Base-by-base conservation (phyloP, 2,797 vertebrate species). In the Smutsia gigantea region DNA sequence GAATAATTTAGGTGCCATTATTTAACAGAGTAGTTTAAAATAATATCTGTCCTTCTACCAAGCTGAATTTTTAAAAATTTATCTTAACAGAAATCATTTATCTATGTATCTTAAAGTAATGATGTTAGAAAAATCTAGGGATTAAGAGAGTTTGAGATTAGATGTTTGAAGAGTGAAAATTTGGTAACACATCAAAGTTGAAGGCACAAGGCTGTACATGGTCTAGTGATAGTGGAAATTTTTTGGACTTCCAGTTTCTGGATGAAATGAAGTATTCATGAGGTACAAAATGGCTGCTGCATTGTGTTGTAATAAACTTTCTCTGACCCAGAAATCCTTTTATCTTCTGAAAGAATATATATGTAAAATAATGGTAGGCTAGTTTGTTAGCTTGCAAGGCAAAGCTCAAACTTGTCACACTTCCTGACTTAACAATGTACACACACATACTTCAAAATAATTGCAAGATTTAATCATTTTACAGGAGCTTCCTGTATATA, bases 1-100 rank as follows among this genome's bases (percentile, higher is more conserved):
- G 21, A 92, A 94, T 81, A 95, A 90, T 72, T 92, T 68, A 68
- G 82, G 82, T 92, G 31, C 9, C 29, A 82, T 53, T 96, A 90
- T 72, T 96, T 93, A 93, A 89, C 4, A 88, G 25, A 39, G n/a
- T 25, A 72, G 15, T 88, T 96, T 90, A 95, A 96, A 96, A 77
- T 49, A 78, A n/a, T 37, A 75, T 83, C 46, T 96, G 86, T 89
- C 53, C 39, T 88, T 74, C 75, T 74, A 91, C 3, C 31, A 91
- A 69, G 29, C 13, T 94, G 85, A 86, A 85, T 85, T 91, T 93
- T 21, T 87, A 88, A 68, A 91, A 25, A 4, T 90, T 95, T 85
- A 77, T 64, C 49, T 59, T 93, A 37, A 77, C 7, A 51, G 77
- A 42, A 18, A 83, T 88, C 23, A 79, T 29, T 84, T 92, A 66